These are phyloP conservation scores for Python bivittatus DNA, from an alignment of 2,113 vertebrate genomes.

Conservation along the genomic window DNA sequence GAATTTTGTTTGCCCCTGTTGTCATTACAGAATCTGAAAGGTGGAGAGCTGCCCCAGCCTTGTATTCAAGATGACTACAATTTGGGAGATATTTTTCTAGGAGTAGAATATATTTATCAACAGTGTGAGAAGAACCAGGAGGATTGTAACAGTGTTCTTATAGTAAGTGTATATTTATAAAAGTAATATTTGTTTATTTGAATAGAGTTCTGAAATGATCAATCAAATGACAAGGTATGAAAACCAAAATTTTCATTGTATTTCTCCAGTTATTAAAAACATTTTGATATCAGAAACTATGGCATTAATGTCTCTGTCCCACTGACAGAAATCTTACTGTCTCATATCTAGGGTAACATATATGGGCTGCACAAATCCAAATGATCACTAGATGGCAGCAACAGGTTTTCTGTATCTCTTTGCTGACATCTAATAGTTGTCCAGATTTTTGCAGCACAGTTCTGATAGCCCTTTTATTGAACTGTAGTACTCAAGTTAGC, in stretches of 20 bases:
- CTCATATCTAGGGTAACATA: not conserved
- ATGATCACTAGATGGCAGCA: not conserved
- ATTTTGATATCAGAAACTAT: not conserved
- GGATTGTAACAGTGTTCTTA: conserved; percentile 78
- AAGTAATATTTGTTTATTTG: not conserved
- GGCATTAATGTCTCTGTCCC: not conserved
- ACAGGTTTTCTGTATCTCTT: not conserved
- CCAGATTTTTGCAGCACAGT: not conserved
- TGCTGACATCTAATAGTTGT: not conserved
- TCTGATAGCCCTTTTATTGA: not conserved
- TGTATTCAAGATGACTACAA: conserved; percentile 79
- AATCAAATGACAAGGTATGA: not conserved
- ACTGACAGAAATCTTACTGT: not conserved
- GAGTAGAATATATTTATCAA: conserved; percentile 85
- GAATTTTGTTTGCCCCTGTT: not conserved
- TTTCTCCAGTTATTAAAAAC: not conserved
- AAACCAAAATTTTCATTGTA: not conserved
- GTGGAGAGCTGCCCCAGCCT: conserved; percentile 81
- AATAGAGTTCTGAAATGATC: not conserved
- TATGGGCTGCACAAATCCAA: not conserved
- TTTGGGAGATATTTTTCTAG: conserved; percentile 89
- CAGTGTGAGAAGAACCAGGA: conserved; percentile 74
- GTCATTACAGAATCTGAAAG: conserved; percentile 75
- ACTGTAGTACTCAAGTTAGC: not conserved
- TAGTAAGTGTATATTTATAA: conserved; percentile 72